phyloP scores from a whole-genome alignment of 35 echinoderm and acorn worm species.

The Ophiothrix spiculata region DNA sequence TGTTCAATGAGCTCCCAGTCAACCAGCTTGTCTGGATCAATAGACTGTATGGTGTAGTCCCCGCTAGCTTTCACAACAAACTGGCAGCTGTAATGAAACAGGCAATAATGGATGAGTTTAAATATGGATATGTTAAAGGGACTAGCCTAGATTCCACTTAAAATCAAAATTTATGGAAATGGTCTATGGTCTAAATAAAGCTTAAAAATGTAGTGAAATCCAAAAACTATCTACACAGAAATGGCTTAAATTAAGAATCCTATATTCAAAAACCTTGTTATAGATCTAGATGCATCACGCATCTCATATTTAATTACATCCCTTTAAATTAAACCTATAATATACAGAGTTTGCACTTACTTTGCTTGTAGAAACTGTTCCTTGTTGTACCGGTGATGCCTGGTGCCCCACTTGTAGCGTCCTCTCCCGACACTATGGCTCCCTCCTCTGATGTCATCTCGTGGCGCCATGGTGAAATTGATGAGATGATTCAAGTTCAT shows the following conservation, averaged over 20 bases:
- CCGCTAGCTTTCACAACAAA: slow-evolving; percentile 82
- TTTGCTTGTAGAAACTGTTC: slow-evolving; percentile 99
- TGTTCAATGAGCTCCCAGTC: slow-evolving; percentile 98
- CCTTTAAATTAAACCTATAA: no score
- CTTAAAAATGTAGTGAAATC: no score
- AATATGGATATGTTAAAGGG: no score
- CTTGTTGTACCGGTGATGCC: slow-evolving; percentile 73
- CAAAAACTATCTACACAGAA: no score
- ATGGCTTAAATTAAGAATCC: no score
- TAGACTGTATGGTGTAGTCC: slow-evolving; percentile 69
- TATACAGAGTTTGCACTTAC: slow-evolving; percentile 46
- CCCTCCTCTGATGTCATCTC: slow-evolving; percentile 52
- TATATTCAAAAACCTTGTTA: no score
- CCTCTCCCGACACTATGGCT: slow-evolving; percentile 33
- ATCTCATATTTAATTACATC: no score
- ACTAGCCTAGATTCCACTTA: no score
- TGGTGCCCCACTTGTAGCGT: slow-evolving; percentile 65
- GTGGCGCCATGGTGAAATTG: slow-evolving; percentile 85
- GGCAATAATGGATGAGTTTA: background rate
- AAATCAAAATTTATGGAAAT: no score
- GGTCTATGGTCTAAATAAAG: no score
- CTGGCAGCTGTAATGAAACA: slow-evolving; percentile 69
- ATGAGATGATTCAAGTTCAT: slow-evolving; percentile 94
- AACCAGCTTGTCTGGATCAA: slow-evolving; percentile 72
- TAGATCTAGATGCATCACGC: no score